Percentiles rank a stretch among this genome's conserved stretches.
Conservation (phyloP, 2,113 vertebrate genomes). For the Arothron firmamentum region DNA sequence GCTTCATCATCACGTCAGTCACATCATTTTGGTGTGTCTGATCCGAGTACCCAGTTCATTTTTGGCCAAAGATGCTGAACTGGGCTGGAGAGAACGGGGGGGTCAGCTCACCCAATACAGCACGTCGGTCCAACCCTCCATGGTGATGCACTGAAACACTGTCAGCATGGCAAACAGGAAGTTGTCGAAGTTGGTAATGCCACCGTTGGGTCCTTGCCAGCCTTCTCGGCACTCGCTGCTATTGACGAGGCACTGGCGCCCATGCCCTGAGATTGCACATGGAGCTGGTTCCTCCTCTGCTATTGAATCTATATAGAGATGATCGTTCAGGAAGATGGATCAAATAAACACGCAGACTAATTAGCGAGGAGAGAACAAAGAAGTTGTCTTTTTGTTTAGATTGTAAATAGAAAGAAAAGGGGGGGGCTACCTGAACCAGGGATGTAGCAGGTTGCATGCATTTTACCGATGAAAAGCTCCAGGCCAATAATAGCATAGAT, state of each 20-base stretch:
- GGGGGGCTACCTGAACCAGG: constrained; percentile 80
- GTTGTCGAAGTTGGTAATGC: constrained; percentile 99
- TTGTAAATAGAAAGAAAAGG: constrained; percentile 2
- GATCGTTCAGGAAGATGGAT: neutral
- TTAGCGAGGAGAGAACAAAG: neutral
- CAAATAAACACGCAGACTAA: neutral
- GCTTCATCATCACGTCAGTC: constrained; percentile 52
- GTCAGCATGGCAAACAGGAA: constrained; percentile 99
- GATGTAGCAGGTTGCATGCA: constrained; percentile 95
- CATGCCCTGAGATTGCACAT: constrained; percentile 95
- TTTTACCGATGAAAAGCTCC: constrained; percentile 99
- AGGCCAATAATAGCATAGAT: constrained; percentile 99
- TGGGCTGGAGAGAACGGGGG: constrained; percentile 21
- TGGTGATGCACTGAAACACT: constrained; percentile 99
- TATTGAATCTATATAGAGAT: constrained; percentile 76
- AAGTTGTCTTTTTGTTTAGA: neutral
- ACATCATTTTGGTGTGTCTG: constrained; percentile 30
- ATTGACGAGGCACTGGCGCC: constrained; percentile 88
- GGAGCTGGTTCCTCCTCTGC: constrained; percentile 94
- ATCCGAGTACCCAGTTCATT: constrained; percentile 28
- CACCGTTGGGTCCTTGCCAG: constrained; percentile 94
- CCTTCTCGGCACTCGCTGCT: constrained; percentile 91
- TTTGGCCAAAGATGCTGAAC: neutral
- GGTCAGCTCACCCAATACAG: constrained; percentile 89
- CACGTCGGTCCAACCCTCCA: constrained; percentile 99